Conservation (phyloP, 35 echinoderm and acorn worm species). For the Ophioderma brevispina region DNA sequence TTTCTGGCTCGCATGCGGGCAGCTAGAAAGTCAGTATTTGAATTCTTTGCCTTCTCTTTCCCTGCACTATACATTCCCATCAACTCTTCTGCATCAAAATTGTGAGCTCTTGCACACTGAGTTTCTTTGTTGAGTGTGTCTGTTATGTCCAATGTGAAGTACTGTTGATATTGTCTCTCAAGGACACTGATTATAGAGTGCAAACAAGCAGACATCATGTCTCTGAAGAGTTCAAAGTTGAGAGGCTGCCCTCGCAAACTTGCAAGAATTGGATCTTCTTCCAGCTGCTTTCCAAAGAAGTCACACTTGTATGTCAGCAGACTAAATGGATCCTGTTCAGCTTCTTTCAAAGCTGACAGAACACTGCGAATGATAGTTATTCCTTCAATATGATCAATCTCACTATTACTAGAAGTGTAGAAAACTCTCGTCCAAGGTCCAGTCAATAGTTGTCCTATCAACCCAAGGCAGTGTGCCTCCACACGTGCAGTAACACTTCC, state of each 20-base stretch:
- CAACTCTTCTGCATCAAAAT: constrained; percentile 35
- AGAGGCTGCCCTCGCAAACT: not conserved
- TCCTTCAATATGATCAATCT: not conserved
- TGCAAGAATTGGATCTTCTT: not conserved
- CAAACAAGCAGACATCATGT: not conserved
- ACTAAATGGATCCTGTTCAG: not conserved
- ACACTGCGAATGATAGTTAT: not conserved
- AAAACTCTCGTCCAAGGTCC: not conserved
- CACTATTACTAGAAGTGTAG: not conserved
- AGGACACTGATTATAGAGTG: not conserved
- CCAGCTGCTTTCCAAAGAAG: not conserved
- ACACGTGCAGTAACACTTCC: not conserved
- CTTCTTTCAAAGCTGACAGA: not conserved
- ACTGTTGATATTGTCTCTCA: constrained; percentile 20
- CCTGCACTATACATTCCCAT: constrained; percentile 56
- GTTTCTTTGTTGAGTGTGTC: constrained; percentile 18
- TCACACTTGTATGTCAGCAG: not conserved
- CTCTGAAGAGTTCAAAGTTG: not conserved
- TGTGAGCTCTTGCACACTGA: not conserved
- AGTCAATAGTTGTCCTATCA: not conserved
- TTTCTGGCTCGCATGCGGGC: constrained; percentile 30
- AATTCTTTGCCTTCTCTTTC: not conserved
- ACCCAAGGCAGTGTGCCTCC: constrained; percentile 1
- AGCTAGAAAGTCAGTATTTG: constrained; percentile 22
- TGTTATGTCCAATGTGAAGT: not conserved